Evolutionary conservation across 2,797 vertebrate genomes (phyloP).

Genomic region (Psittacula echo): DNA sequence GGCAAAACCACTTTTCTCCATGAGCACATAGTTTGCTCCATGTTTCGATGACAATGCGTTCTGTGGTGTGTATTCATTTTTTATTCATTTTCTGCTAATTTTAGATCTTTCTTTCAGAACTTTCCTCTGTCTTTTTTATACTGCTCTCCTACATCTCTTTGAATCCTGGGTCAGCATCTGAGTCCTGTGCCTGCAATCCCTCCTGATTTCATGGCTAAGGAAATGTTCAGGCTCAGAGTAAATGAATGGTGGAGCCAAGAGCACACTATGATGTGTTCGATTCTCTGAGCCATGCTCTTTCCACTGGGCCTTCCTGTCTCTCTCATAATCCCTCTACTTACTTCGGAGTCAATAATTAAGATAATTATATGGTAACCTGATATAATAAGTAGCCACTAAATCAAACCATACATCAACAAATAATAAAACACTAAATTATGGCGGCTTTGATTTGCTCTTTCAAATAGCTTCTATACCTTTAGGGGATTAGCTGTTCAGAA

Average conservation of each 20-base stretch:
- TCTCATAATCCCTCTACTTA: conserved; percentile 55
- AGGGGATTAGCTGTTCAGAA: conserved; percentile 46
- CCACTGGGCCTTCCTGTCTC: conserved; percentile 39
- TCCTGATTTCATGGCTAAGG: neutral
- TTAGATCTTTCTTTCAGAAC: neutral
- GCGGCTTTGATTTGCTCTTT: conserved; percentile 56
- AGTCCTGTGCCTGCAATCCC: neutral
- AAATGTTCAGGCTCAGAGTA: neutral
- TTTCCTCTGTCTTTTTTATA: neutral
- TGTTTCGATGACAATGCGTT: neutral
- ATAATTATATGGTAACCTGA: conserved; percentile 70
- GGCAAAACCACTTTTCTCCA: neutral
- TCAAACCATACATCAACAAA: conserved; percentile 64
- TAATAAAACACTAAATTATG: conserved; percentile 57
- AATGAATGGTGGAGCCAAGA: neutral
- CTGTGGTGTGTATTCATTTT: neutral
- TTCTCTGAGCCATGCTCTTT: conserved; percentile 33
- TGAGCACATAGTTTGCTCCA: neutral
- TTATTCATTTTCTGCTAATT: neutral
- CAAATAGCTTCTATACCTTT: conserved; percentile 48
- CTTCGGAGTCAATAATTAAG: conserved; percentile 64
- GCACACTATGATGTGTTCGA: neutral
- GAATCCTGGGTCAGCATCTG: neutral
- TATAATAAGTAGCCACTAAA: conserved; percentile 69
- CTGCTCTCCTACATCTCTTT: neutral